phyloP scores from a whole-genome alignment of 2,888 invertebrate species.

The Stenchaetothrips biformis region DNA sequence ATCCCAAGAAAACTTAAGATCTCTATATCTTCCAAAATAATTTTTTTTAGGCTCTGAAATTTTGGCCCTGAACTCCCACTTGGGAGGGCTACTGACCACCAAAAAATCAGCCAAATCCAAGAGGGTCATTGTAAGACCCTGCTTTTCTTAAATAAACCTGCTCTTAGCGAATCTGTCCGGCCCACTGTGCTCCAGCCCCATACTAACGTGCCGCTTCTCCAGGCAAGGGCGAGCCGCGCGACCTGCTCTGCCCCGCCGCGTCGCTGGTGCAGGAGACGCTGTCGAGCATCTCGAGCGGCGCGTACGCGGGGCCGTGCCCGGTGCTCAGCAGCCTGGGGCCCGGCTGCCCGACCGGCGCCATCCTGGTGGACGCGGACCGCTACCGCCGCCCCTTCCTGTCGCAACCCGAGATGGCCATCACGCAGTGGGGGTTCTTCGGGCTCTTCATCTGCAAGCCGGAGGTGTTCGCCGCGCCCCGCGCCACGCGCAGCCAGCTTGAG shows the following conservation, averaged over 20 bases:
- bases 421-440: slow-evolving; percentile 18
- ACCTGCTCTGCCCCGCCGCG: no score
- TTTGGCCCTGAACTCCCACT: no score
- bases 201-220: background rate
- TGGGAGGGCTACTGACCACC: no score
- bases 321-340: background rate
- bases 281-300: no score
- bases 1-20: no score
- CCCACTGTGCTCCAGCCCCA: background rate
- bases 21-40: no score
- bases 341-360: background rate
- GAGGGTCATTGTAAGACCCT: no score
- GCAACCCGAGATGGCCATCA: slow-evolving; percentile 17
- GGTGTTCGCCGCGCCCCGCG: background rate
- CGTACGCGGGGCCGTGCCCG: background rate
- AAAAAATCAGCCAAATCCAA: no score
- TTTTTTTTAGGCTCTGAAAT: no score
- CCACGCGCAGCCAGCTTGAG: background rate
- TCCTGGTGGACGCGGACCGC: background rate
- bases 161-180: no score
- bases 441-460: slow-evolving; percentile 8
- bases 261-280: no score
- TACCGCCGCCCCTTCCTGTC: slow-evolving; percentile 10
- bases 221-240: background rate
- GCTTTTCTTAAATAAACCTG: no score